phyloP scores from a whole-genome alignment of 2,888 invertebrate species.

The Catotricha subobsoleta region DNA sequence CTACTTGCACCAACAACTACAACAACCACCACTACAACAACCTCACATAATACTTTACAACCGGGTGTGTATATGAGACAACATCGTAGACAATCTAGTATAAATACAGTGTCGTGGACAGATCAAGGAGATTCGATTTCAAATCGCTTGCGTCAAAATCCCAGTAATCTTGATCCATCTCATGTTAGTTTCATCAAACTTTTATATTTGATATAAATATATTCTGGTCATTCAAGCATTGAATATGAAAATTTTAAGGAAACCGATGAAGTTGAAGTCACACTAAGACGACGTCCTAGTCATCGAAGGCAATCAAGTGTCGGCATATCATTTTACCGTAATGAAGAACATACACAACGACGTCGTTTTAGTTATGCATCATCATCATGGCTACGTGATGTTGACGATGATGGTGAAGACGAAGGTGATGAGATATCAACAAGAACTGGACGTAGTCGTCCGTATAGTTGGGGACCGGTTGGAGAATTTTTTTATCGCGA shows the following conservation, averaged over 20 bases:
- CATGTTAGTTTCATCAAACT: slow-evolving; percentile 4
- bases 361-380: slow-evolving; percentile 22
- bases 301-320: slow-evolving; percentile 26
- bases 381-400: slow-evolving; percentile 20
- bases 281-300: slow-evolving; percentile 18
- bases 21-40: background rate
- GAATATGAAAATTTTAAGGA: slow-evolving; percentile 16
- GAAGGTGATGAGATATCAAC: slow-evolving; percentile 17
- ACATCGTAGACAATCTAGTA: slow-evolving; percentile 26
- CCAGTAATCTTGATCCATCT: slow-evolving; percentile 8
- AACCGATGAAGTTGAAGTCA: slow-evolving; percentile 14
- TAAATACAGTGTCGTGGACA: slow-evolving; percentile 29
- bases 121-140: slow-evolving; percentile 18
- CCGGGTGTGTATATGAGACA: slow-evolving; percentile 13
- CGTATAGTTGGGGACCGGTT: slow-evolving; percentile 29
- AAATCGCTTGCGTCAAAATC: slow-evolving; percentile 8
- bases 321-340: slow-evolving; percentile 14
- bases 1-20: background rate
- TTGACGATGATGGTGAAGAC: slow-evolving; percentile 11
- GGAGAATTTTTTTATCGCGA: slow-evolving; percentile 34
- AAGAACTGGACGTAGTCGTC: slow-evolving; percentile 15
- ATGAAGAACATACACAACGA: slow-evolving; percentile 9
- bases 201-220: background rate
- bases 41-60: slow-evolving; percentile 9
- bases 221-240: background rate